Base-by-base conservation (phyloP, 2,113 vertebrate genomes). In the Rattus rattus region DNA sequence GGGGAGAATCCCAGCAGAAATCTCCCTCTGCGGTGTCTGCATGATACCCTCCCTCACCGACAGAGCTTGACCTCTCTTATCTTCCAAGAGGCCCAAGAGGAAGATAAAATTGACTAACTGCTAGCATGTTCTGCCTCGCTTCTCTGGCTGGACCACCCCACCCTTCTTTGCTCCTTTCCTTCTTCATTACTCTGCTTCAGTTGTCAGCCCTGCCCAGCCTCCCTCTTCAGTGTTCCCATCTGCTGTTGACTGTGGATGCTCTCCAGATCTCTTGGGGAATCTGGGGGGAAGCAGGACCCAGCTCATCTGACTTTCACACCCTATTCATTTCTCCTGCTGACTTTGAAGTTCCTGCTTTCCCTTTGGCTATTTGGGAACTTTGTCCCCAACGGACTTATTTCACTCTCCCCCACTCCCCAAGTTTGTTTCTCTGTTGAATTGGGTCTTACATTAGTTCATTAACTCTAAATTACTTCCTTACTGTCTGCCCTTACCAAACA, bases 381-480 rank as follows among this genome's bases (percentile, higher is more conserved):
- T 54, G 59, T 69, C 90, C 69, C 47, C 39, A 89, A 16, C 47
- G 5, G 33, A 19, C 4, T 22, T 2, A 4, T 5, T 26, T 3
- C 16, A 5, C 90, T 75, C 19, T 76, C 72, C 88, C n/a, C 33
- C 1, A 28, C 30, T 39, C 89, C 7, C 56, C 12, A 20, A 10
- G 22, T 30, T 16, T 90, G 70, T n/a, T 73, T 75, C 39, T n/a
- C 20, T 12, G 20, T 59, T 36, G 17, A 28, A 63, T 73, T 49
- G 39, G 69, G 22, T 73, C 75, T 94, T 67, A 3, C 20, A 43
- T 63, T 86, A 49, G 20, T 33, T 16, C 80, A 56, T 73, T 77
- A 84, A 43, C 47, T 73, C 12, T 94, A 94, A 81, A 61, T 92
- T 75, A 30, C 49, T 56, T 94, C 88, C 56, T 36, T 49, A 52